These are phyloP conservation scores for Trichomycterus rosablanca DNA, from an alignment of 2,113 vertebrate species.

Conservation along the genomic window DNA sequence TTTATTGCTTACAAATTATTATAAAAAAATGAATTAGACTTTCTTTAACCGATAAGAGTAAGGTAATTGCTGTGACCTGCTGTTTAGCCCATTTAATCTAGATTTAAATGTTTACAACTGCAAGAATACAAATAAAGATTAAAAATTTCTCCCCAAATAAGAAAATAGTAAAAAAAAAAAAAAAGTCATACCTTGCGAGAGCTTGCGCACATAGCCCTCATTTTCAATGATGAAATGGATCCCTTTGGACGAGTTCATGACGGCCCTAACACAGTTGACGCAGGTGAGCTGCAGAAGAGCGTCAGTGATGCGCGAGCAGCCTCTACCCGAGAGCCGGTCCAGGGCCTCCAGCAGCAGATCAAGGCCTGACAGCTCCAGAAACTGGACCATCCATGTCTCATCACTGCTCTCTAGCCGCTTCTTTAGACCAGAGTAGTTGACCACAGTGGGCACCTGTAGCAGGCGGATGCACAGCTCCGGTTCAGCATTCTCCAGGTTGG, in stretches of 20 bases:
- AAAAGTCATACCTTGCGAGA: slow-evolving; percentile 85
- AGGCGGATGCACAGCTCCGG: slow-evolving; percentile 93
- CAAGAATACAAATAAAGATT: not conserved
- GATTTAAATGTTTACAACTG: no score
- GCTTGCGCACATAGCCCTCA: slow-evolving; percentile 89
- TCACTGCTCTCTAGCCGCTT: slow-evolving; percentile 87
- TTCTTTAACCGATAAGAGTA: no score
- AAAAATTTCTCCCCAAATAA: not conserved
- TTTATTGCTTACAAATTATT: no score
- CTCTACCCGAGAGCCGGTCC: slow-evolving; percentile 86
- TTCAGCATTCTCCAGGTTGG: slow-evolving; percentile 91
- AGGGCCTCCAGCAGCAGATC: slow-evolving; percentile 93
- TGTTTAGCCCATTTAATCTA: no score
- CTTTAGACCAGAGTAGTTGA: slow-evolving; percentile 93
- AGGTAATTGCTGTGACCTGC: no score
- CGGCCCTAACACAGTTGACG: slow-evolving; percentile 85
- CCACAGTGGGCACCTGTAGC: slow-evolving; percentile 88
- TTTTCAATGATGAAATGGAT: slow-evolving; percentile 93
- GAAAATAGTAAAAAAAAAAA: not conserved
- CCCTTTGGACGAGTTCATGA: slow-evolving; percentile 90
- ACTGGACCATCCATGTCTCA: slow-evolving; percentile 91
- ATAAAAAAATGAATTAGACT: no score
- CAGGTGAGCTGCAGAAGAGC: slow-evolving; percentile 95
- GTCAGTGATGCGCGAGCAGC: slow-evolving; percentile 85
- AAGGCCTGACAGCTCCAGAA: slow-evolving; percentile 88